A percentile compares a stretch with the other conserved stretches of the same genome.
Conservation (phyloP, 2,888 invertebrate genomes). For the Megamerina dolium region DNA sequence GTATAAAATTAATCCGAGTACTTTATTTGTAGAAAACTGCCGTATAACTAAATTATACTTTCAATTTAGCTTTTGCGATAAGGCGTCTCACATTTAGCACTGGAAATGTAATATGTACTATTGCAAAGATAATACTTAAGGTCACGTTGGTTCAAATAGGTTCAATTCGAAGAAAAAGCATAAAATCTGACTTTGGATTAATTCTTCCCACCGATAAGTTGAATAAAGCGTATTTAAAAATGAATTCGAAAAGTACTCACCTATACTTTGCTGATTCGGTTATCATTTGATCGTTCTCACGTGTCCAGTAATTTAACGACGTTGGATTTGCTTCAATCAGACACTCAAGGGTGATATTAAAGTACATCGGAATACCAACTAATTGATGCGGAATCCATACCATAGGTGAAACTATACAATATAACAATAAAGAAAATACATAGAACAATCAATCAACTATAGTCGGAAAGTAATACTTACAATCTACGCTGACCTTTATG, state of each 20-base stretch:
- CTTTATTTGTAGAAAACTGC: too few species aligned
- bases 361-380: constrained; percentile 77
- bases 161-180: too few species aligned
- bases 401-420: constrained; percentile 90
- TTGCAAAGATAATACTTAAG: too few species aligned
- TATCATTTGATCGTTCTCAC: constrained; percentile 83
- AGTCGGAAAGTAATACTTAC: constrained; percentile 73
- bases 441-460: not conserved
- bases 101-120: too few species aligned
- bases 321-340: constrained; percentile 87
- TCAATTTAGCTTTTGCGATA: too few species aligned
- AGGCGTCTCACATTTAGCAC: too few species aligned
- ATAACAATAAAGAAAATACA: not conserved
- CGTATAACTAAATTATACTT: too few species aligned
- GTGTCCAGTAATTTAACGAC: constrained; percentile 85
- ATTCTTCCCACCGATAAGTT: too few species aligned
- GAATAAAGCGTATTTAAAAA: too few species aligned
- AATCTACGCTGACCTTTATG: constrained; percentile 90
- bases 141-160: too few species aligned
- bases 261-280: constrained; percentile 78
- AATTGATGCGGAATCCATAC: constrained; percentile 87
- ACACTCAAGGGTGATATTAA: constrained; percentile 80
- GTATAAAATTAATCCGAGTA: too few species aligned
- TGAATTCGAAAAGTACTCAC: constrained; percentile 36
- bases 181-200: too few species aligned